phyloP scores from a whole-genome alignment of 2,113 vertebrate species.

The Seriola rivoliana region DNA sequence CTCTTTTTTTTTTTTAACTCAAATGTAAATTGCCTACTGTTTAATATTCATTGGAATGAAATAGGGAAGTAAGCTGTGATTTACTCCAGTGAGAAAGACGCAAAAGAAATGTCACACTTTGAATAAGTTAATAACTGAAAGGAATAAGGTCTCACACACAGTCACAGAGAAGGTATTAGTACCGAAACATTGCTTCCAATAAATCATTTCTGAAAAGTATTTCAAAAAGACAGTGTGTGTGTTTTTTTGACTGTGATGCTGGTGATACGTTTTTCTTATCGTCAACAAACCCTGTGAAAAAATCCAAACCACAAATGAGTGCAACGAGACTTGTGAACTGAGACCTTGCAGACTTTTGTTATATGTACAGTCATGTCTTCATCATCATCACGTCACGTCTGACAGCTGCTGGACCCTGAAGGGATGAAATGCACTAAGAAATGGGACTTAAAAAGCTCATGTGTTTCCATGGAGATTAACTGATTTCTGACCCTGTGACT shows the following conservation, averaged over 20 bases:
- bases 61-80: no score
- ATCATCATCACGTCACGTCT: not conserved
- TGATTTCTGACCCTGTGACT: no score
- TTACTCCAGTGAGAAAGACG: no score
- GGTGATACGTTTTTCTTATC: not conserved
- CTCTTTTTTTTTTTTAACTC: no score
- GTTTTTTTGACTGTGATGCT: not conserved
- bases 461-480: no score
- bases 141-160: not conserved
- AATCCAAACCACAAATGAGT: no score
- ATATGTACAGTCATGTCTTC: not conserved
- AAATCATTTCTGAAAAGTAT: not conserved
- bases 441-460: not conserved
- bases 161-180: not conserved
- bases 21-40: no score
- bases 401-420: not conserved
- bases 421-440: not conserved
- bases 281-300: not conserved
- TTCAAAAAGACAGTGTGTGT: not conserved
- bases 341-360: no score
- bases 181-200: not conserved
- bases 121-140: constrained; percentile 6
- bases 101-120: not conserved
- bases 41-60: no score
- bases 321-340: no score